phyloP scores from a whole-genome alignment of 1,140 invertebrate species.

The Tribolium castaneum region DNA sequence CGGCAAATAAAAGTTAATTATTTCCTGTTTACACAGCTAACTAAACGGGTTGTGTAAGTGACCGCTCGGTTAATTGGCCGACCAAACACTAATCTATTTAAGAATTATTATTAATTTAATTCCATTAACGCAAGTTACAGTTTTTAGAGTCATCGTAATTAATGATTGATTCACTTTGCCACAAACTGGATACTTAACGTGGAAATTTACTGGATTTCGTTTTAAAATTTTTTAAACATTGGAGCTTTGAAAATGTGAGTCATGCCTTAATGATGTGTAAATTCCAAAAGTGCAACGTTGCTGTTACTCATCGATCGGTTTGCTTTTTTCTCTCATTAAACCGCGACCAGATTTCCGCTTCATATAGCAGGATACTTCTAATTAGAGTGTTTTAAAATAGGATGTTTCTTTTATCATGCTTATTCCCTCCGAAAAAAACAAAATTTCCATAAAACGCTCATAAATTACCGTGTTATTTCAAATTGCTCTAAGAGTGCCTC shows the following conservation, averaged over 20 bases:
- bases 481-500: not conserved
- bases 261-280: not conserved
- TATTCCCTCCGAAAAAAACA: not conserved
- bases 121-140: not conserved
- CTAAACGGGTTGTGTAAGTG: not conserved
- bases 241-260: too few relatives aligned
- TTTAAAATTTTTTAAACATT: too few relatives aligned
- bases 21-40: conserved; percentile 15
- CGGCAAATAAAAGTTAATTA: conserved; percentile 18
- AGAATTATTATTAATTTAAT: not conserved
- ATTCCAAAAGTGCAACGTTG: not conserved
- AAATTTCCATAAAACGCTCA: not conserved
- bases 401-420: not conserved
- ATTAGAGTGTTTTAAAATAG: not conserved
- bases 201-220: too few relatives aligned
- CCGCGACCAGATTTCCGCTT: not conserved
- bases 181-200: too few relatives aligned
- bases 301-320: not conserved
- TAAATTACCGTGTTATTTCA: not conserved
- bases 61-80: not conserved
- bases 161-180: too few relatives aligned
- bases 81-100: not conserved
- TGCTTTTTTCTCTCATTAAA: not conserved
- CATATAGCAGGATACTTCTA: not conserved
- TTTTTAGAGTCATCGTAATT: too few relatives aligned